phyloP scores from a whole-genome alignment of 2,113 vertebrate genomes.

The Nymphicus hollandicus region DNA sequence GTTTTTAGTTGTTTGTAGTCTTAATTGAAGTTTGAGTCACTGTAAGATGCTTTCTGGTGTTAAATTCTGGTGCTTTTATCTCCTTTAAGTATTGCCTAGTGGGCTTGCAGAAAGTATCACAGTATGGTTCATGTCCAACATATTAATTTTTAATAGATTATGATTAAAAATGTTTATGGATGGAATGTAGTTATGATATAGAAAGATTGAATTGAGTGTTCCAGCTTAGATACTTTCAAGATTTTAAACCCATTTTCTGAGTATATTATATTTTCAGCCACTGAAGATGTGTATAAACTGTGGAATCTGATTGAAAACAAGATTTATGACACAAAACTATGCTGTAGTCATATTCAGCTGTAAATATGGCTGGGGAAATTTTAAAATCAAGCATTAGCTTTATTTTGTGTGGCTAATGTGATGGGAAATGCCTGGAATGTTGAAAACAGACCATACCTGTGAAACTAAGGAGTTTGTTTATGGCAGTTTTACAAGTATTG shows the following conservation, averaged over 20 bases:
- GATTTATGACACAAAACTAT: background rate
- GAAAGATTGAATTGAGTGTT: background rate
- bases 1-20: background rate
- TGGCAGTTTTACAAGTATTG: background rate
- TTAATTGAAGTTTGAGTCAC: background rate
- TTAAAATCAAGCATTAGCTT: background rate
- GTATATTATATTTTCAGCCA: background rate
- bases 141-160: background rate
- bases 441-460: background rate
- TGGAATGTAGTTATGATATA: background rate
- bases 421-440: background rate
- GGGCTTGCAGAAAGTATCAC: background rate
- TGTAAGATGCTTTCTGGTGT: background rate
- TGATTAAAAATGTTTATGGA: background rate
- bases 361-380: background rate
- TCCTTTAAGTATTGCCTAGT: background rate
- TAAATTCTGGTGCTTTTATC: background rate
- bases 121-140: background rate
- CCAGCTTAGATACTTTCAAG: background rate
- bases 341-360: background rate
- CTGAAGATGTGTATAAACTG: background rate
- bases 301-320: background rate
- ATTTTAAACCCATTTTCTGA: background rate
- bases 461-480: background rate
- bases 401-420: background rate